These are phyloP conservation scores for Eupsittula cactorum DNA, from an alignment of 2,113 vertebrate species.

Conservation along the genomic window DNA sequence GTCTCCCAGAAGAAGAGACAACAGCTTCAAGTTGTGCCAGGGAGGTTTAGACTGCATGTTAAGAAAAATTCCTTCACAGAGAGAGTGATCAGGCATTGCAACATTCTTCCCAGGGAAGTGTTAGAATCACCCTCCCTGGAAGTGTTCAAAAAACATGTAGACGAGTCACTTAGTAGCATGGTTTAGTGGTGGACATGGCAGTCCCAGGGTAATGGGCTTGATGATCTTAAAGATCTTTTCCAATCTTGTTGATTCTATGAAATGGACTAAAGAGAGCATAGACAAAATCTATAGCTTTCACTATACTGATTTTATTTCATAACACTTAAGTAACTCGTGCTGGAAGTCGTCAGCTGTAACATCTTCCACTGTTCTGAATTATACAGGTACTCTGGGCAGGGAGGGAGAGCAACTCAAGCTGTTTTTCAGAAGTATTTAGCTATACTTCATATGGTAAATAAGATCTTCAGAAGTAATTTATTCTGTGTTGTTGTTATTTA, in stretches of 20 bases:
- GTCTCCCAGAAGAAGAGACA: not conserved
- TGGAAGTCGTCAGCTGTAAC: not conserved
- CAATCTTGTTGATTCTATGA: not conserved
- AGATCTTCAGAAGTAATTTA: not conserved
- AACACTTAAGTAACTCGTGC: not conserved
- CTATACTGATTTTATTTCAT: not conserved
- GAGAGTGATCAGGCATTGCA: not conserved
- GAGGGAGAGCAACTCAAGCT: not conserved
- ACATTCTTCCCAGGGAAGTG: not conserved
- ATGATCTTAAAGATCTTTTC: not conserved
- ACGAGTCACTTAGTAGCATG: not conserved
- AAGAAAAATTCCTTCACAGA: not conserved
- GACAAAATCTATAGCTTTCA: not conserved
- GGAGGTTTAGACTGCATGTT: not conserved
- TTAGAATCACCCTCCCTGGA: not conserved
- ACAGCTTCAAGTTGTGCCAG: not conserved
- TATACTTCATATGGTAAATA: not conserved
- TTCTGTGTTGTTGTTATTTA: not conserved
- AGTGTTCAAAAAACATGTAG: not conserved
- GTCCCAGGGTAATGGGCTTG: not conserved
- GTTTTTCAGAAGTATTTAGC: not conserved
- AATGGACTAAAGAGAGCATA: not conserved
- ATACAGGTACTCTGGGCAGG: not conserved
- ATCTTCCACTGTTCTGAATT: not conserved
- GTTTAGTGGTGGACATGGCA: not conserved